Conservation (phyloP, 2,113 vertebrate species). For the Sorex araneus region DNA sequence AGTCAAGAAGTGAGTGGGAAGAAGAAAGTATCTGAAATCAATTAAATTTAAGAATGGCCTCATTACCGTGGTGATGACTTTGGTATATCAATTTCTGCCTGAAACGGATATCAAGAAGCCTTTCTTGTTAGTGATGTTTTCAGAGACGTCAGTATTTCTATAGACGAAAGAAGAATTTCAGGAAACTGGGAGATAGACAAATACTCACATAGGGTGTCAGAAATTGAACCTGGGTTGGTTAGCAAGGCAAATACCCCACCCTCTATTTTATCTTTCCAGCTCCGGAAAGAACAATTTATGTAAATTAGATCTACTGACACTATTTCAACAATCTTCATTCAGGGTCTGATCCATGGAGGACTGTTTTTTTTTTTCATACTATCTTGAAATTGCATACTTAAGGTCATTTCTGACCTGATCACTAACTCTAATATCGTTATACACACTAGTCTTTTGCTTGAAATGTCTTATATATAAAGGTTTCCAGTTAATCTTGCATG, state of each 20-base stretch:
- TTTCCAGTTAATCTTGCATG: background rate
- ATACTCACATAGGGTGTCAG: background rate
- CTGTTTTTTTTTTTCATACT: constrained; percentile 9
- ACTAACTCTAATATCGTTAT: constrained; percentile 19
- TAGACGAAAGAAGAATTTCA: background rate
- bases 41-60: constrained; percentile 57
- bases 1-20: constrained; percentile 61
- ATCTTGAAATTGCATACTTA: background rate
- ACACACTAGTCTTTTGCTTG: background rate
- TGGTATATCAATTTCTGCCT: background rate
- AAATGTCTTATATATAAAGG: background rate
- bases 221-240: too few relatives aligned
- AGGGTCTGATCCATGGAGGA: background rate
- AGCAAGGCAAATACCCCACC: too few relatives aligned
- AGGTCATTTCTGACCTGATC: background rate
- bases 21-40: constrained; percentile 59
- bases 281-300: constrained; percentile 51
- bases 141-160: background rate
- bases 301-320: background rate
- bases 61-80: background rate
- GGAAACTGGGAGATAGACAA: too few relatives aligned
- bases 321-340: background rate
- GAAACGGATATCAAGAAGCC: background rate
- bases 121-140: background rate
- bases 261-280: background rate